These are phyloP conservation scores for Plagiodera versicolora DNA, from an alignment of 2,888 invertebrate genomes.

Conservation along the genomic window DNA sequence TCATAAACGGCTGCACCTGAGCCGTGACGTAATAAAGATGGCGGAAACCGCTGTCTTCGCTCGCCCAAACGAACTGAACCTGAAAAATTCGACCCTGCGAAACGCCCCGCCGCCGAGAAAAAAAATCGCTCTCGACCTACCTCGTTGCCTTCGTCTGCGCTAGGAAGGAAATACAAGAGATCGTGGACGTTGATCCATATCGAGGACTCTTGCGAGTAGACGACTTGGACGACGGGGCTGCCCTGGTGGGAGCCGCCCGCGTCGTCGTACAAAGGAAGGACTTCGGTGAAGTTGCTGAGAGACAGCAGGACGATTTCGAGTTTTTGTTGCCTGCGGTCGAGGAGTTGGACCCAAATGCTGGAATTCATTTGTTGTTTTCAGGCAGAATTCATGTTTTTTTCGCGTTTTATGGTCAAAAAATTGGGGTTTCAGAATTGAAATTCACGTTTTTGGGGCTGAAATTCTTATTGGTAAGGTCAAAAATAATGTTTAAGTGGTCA, in stretches of 20 bases:
- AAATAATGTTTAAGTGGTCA: too few relatives aligned
- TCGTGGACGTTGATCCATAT: constrained; percentile 97
- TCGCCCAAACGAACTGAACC: constrained; percentile 84
- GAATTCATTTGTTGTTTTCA: constrained; percentile 17
- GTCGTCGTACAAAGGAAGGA: constrained; percentile 58
- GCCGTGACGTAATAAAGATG: constrained; percentile 84
- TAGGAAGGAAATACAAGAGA: constrained; percentile 79
- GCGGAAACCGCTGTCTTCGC: constrained; percentile 86
- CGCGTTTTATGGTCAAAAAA: too few relatives aligned
- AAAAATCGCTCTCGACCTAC: constrained; percentile 15
- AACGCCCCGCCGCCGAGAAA: neutral
- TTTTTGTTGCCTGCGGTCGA: constrained; percentile 84
- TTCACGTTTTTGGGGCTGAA: too few relatives aligned
- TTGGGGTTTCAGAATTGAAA: too few relatives aligned
- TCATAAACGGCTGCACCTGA: constrained; percentile 56
- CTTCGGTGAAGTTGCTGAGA: constrained; percentile 72
- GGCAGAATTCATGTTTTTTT: too few relatives aligned
- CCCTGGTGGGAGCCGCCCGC: constrained; percentile 46
- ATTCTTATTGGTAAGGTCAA: too few relatives aligned
- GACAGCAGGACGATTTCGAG: constrained; percentile 84
- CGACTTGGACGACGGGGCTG: constrained; percentile 60
- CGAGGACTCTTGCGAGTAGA: constrained; percentile 67
- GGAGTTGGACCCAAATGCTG: constrained; percentile 89
- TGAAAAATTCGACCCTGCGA: constrained; percentile 36
- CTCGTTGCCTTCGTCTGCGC: constrained; percentile 42